Percentiles rank a stretch among this genome's conserved stretches.
phyloP scores from a whole-genome alignment of 1,140 invertebrate genomes.

The Drosophila orena region DNA sequence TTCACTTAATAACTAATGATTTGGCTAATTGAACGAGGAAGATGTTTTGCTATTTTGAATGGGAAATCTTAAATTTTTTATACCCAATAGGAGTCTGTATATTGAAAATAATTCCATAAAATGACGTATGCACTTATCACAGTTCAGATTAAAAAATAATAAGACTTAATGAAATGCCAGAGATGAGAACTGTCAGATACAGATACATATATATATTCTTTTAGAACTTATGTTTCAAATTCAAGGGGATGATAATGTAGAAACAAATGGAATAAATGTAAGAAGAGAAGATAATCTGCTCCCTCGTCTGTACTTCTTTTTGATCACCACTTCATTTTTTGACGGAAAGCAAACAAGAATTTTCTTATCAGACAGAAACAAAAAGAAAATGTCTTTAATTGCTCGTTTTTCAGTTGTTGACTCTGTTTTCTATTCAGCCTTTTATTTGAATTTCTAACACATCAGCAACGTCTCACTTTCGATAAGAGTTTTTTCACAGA shows the following conservation, averaged over 20 bases:
- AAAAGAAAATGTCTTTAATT: neutral
- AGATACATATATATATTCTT: neutral
- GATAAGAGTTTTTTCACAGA: slow-evolving; percentile 38
- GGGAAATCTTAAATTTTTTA: no score
- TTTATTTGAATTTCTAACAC: slow-evolving; percentile 24
- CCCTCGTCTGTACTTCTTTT: neutral
- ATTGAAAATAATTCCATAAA: no score
- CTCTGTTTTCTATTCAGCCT: neutral
- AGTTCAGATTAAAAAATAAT: neutral
- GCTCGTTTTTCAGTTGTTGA: slow-evolving; percentile 3
- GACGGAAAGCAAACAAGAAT: slow-evolving; percentile 20
- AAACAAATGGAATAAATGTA: neutral
- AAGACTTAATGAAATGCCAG: neutral
- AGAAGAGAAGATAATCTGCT: neutral
- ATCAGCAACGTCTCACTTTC: neutral
- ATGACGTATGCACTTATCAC: no score
- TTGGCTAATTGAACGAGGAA: neutral
- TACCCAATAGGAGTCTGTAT: no score
- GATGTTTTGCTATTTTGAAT: neutral
- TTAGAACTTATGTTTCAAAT: neutral
- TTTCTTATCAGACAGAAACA: slow-evolving; percentile 27
- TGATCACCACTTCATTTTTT: neutral
- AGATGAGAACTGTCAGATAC: neutral
- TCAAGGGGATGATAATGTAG: neutral
- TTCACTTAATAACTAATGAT: neutral